These are phyloP conservation scores for Brachionus koreanus DNA, from an alignment of 1,140 invertebrate genomes.

Conservation along the genomic window DNA sequence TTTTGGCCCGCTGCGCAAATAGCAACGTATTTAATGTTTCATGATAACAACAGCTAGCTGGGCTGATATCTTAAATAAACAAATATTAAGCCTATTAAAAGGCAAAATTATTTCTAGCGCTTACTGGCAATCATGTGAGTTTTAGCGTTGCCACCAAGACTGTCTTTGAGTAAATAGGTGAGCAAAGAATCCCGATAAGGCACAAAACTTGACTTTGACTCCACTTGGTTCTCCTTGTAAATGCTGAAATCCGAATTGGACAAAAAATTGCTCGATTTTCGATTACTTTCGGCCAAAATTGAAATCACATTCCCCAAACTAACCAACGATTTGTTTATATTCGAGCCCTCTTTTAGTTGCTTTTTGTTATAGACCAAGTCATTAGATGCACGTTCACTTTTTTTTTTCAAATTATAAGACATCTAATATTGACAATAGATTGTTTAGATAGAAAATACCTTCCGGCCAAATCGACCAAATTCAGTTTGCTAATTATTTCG, in stretches of 20 bases:
- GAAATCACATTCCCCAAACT: constrained; percentile 64
- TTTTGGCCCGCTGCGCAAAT: constrained; percentile 65
- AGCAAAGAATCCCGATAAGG: constrained; percentile 66
- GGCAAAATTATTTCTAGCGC: constrained; percentile 48
- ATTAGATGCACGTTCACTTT: constrained; percentile 57
- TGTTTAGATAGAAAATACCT: constrained; percentile 53
- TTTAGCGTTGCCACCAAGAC: constrained; percentile 67
- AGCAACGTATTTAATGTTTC: constrained; percentile 66
- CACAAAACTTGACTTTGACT: constrained; percentile 52
- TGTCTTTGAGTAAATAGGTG: constrained; percentile 65
- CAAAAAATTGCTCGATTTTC: not conserved
- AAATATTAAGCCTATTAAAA: constrained; percentile 27
- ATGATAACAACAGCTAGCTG: constrained; percentile 67
- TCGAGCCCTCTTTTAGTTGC: constrained; percentile 64
- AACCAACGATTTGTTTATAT: constrained; percentile 64
- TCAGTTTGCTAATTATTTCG: constrained; percentile 63
- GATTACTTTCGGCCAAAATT: constrained; percentile 49
- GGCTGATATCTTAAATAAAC: constrained; percentile 66
- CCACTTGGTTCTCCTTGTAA: constrained; percentile 86
- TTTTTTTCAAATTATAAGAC: not conserved
- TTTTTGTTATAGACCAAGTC: constrained; percentile 57
- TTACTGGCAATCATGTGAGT: constrained; percentile 64
- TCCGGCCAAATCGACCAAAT: constrained; percentile 69
- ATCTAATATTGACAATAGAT: not conserved
- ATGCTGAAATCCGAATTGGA: constrained; percentile 81